Evolutionary conservation across 2,888 invertebrate genomes (phyloP).

Genomic region (Neoaliturus tenellus): DNA sequence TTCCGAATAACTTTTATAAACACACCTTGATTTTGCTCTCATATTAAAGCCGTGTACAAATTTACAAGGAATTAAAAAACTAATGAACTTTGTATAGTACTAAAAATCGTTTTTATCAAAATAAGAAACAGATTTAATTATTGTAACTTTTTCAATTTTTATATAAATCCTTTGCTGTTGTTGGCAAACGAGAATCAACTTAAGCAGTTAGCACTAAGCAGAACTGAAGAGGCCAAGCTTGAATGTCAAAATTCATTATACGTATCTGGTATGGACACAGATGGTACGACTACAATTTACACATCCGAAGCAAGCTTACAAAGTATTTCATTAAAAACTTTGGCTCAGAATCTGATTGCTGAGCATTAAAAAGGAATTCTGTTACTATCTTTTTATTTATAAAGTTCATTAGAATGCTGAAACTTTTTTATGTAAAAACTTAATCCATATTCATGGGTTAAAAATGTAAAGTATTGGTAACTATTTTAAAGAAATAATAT

Average conservation of each 20-base stretch:
- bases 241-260: constrained; percentile 3
- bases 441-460: too few species aligned
- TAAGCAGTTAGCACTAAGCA: constrained; percentile 32
- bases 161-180: not conserved
- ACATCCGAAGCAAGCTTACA: constrained; percentile 39
- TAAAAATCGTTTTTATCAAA: not conserved
- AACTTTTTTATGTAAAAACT: too few species aligned
- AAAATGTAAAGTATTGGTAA: too few species aligned
- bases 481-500: too few species aligned
- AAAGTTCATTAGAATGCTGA: constrained; percentile 5
- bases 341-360: constrained; percentile 15
- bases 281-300: constrained; percentile 43
- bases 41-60: constrained; percentile 35
- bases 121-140: not conserved
- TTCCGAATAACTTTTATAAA: constrained; percentile 9
- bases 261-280: constrained; percentile 49
- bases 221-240: constrained; percentile 31
- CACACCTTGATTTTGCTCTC: constrained; percentile 22
- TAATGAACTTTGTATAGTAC: not conserved
- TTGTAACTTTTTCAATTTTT: not conserved
- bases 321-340: not conserved
- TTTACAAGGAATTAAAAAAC: not conserved
- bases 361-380: not conserved
- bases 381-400: not conserved
- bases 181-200: not conserved